These are phyloP conservation scores for Globicephala melas DNA, from an alignment of 2,113 vertebrate genomes.

Conservation along the genomic window DNA sequence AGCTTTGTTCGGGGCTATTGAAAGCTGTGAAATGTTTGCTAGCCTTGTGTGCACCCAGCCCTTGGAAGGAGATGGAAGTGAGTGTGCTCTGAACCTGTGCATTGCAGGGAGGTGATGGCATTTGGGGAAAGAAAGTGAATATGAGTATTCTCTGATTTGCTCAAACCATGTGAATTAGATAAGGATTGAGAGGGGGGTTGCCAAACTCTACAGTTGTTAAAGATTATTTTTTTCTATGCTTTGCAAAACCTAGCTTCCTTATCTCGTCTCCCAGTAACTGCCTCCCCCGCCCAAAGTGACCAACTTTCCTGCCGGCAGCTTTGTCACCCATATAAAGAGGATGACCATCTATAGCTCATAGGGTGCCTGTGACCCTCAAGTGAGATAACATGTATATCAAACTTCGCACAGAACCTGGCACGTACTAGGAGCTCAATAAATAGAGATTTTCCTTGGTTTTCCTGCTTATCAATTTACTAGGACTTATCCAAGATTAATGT, in stretches of 20 bases:
- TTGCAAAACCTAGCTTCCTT: not conserved
- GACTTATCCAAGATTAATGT: not conserved
- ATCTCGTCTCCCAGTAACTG: not conserved
- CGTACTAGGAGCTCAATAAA: not conserved
- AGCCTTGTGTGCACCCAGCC: not conserved
- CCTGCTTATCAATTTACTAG: not conserved
- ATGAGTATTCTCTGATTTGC: not conserved
- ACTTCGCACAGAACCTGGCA: not conserved
- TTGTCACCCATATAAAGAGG: not conserved
- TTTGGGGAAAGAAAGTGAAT: not conserved
- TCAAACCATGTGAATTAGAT: not conserved
- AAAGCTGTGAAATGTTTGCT: not conserved
- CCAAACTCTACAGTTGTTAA: not conserved
- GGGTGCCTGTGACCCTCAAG: not conserved
- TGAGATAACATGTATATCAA: not conserved
- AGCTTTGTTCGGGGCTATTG: not conserved
- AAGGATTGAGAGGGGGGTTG: not conserved
- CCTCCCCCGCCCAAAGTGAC: not conserved
- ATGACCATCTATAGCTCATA: not conserved
- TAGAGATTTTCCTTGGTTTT: not conserved
- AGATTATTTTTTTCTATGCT: not conserved
- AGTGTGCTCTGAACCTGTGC: not conserved
- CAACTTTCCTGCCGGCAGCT: not conserved
- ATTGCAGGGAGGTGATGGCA: not conserved
- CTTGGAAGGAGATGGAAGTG: not conserved